A percentile compares a stretch with the other conserved stretches of the same genome.
Conservation (phyloP, 2,888 invertebrate species). For the Rhamphomyia laevipes region DNA sequence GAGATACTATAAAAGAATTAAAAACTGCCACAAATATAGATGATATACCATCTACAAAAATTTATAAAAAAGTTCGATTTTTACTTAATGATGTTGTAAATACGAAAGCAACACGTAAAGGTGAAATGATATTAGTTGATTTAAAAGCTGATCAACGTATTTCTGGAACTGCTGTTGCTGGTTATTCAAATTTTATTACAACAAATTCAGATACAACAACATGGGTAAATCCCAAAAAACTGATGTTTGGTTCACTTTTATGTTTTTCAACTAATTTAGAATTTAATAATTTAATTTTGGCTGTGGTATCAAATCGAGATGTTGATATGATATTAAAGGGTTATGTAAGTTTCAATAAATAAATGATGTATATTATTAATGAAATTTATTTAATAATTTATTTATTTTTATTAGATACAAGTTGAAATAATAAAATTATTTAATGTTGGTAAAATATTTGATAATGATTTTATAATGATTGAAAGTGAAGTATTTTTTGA, state of each 20-base stretch:
- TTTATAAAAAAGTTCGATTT: constrained; percentile 24
- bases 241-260: constrained; percentile 50
- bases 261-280: constrained; percentile 53
- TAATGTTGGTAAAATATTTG: constrained; percentile 29
- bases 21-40: constrained; percentile 7
- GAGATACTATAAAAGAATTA: constrained; percentile 36
- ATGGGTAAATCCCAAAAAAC: constrained; percentile 11
- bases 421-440: constrained; percentile 29
- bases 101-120: constrained; percentile 20
- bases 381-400: neutral
- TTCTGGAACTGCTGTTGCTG: neutral
- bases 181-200: neutral
- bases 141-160: constrained; percentile 9
- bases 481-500: constrained; percentile 73
- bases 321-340: constrained; percentile 41
- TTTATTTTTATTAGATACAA: constrained; percentile 21
- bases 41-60: constrained; percentile 10
- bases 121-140: constrained; percentile 27
- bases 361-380: constrained; percentile 10
- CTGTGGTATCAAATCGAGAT: constrained; percentile 51
- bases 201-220: neutral
- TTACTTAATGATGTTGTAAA: constrained; percentile 20
- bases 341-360: constrained; percentile 40
- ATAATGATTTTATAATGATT: constrained; percentile 48
- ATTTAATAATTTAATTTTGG: constrained; percentile 57